A percentile compares a stretch with the other conserved stretches of the same genome.
Conservation (phyloP, 1,140 invertebrate species). For the Eueides isabella region DNA sequence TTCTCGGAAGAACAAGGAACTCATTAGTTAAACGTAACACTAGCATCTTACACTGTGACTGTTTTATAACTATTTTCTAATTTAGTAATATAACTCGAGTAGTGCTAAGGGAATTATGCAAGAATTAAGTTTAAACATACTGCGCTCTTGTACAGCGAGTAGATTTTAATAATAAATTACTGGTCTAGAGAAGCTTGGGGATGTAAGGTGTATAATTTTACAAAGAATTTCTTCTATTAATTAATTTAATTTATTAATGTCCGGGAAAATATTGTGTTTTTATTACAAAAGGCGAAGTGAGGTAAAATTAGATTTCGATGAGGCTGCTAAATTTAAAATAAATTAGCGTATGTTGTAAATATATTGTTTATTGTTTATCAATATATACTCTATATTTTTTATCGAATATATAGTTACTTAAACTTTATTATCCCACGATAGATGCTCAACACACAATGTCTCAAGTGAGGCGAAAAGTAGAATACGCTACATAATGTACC, state of each 20-base stretch:
- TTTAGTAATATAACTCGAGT: constrained; percentile 8
- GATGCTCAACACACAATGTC: no score
- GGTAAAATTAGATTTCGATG: constrained; percentile 2
- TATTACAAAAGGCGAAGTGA: neutral
- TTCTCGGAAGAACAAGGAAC: constrained; percentile 1
- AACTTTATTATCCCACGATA: no score
- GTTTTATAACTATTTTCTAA: constrained; percentile 19
- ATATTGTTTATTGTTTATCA: no score
- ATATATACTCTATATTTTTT: no score
- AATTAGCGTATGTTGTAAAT: no score
- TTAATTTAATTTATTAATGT: constrained; percentile 32
- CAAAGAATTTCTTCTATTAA: constrained; percentile 24
- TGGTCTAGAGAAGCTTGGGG: constrained; percentile 10
- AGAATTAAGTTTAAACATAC: constrained; percentile 27
- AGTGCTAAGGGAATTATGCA: constrained; percentile 18
- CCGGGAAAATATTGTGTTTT: constrained; percentile 1
- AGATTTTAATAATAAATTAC: constrained; percentile 28
- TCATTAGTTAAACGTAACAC: constrained; percentile 13
- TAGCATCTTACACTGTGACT: constrained; percentile 10
- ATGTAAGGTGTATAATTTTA: constrained; percentile 30
- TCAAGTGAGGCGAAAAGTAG: no score
- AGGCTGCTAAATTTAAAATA: neutral
- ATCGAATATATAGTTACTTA: no score
- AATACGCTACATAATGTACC: no score
- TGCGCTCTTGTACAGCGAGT: constrained; percentile 13